Evolutionary conservation across 2,888 invertebrate species (phyloP), one percentile per base, ranked within the genome.

Genomic region (Diplazon laetatorius): DNA sequence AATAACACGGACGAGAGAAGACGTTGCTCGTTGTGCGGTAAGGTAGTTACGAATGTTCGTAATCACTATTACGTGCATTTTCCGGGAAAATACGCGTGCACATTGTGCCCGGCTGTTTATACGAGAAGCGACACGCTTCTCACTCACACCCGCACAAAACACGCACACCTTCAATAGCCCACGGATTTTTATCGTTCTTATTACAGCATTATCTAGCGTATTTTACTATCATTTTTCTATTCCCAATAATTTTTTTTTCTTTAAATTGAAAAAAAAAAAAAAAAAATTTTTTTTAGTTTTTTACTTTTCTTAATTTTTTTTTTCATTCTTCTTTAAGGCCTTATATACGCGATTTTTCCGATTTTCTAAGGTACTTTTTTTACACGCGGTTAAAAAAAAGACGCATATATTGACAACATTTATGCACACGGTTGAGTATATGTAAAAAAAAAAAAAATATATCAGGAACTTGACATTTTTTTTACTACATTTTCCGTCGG

Each of bases 31-130:
- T 91, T 93, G 87, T 93, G 93, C 90, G 93, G 93, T 85, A 93
- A 93, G 91, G 92, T 93, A 86, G 93, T 93, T 84, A 93, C 93
- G 91, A 93, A 93, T 90, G 93, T 93, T 79, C 91, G 93, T 84
- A 93, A 93, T 90, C 93, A 93, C 88, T 93, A 93, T 91, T 93
- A 93, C 89, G 93, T 93, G 82, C 93, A 93, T 89, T 93, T 93
- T 86, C 93, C 93, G 82, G 93, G 93, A 82, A 93, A 93, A 85
- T 93, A 93, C 86, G 92, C 93, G 84, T 93, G 93, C 88, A 89
- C 92, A 81, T 91, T 93, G 86, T 93, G 93, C 88, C 93, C 93
- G 74, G 93, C 93, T 78, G 93, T 93, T 82, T 93, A 93, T 89
- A 93, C 93, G 81, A 91, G 93, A 80, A 93, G 93, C 89, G 93